Evolutionary conservation across 2,113 vertebrate species (phyloP).

Genomic region (Pangasianodon gigas): DNA sequence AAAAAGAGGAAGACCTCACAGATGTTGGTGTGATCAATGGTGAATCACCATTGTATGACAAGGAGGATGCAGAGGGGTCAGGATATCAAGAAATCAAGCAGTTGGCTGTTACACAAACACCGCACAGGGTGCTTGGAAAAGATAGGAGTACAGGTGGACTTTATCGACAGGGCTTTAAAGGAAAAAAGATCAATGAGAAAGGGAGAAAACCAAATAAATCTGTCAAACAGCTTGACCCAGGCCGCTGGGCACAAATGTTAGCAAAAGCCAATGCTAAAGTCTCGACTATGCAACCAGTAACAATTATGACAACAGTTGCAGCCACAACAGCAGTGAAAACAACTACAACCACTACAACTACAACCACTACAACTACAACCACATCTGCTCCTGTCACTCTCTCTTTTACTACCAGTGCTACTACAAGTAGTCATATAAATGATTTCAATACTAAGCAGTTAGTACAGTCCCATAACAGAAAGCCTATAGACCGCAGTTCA

Average conservation of each 20-base stretch:
- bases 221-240: conserved; percentile 73
- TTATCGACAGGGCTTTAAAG: conserved; percentile 53
- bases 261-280: conserved; percentile 70
- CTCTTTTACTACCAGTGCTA: conserved; percentile 25
- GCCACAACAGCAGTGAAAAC: conserved; percentile 11
- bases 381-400: conserved; percentile 6
- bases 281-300: conserved; percentile 40
- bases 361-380: conserved; percentile 14
- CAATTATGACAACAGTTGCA: not conserved
- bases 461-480: not conserved
- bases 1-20: conserved; percentile 47
- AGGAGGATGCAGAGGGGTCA: conserved; percentile 69
- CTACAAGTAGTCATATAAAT: conserved; percentile 16
- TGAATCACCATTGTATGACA: conserved; percentile 41
- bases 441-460: conserved; percentile 21
- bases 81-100: conserved; percentile 70
- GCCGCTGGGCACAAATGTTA: conserved; percentile 70
- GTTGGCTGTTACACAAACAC: conserved; percentile 60
- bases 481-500: conserved; percentile 5
- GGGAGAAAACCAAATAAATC: conserved; percentile 71
- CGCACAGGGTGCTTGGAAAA: conserved; percentile 56
- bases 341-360: conserved; percentile 52
- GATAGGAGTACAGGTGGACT: conserved; percentile 53
- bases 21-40: conserved; percentile 44
- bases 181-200: conserved; percentile 61